Evolutionary conservation across 1,140 invertebrate species (phyloP).

Genomic region (Ceratosolen solmsi): DNA sequence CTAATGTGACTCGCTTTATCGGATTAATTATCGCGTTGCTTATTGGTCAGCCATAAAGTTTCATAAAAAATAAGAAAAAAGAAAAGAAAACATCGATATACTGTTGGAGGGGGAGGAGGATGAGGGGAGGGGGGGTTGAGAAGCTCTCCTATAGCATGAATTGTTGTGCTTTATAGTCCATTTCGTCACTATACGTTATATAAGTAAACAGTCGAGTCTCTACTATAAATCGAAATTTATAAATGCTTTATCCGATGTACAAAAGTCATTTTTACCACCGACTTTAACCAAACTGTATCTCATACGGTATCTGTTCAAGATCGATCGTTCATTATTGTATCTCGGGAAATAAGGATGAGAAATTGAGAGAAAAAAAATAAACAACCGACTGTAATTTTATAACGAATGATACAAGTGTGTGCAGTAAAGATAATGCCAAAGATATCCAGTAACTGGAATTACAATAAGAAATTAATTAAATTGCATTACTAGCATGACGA

Average conservation of each 20-base stretch:
- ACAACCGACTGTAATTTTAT: neutral
- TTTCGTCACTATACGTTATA: neutral
- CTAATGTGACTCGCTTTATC: too few species aligned
- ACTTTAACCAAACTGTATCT: neutral
- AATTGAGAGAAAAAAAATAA: neutral
- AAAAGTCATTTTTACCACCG: slow-evolving; percentile 5
- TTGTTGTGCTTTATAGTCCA: neutral
- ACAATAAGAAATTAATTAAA: too few species aligned
- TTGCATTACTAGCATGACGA: too few species aligned
- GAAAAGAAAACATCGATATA: neutral
- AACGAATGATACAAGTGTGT: neutral
- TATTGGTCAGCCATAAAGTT: neutral
- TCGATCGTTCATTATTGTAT: neutral
- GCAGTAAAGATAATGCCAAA: neutral
- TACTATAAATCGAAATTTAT: neutral
- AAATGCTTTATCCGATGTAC: neutral
- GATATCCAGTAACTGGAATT: too few species aligned
- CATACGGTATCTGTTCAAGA: neutral
- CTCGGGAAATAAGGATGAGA: neutral
- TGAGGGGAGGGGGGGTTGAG: too few species aligned
- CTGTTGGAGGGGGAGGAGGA: neutral
- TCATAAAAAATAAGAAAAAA: slow-evolving; percentile 7
- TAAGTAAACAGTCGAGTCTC: neutral
- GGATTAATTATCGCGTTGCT: too few species aligned
- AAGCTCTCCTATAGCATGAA: neutral